Percentiles rank a stretch among this genome's conserved stretches.
Evolutionary conservation across 2,888 invertebrate genomes (phyloP).

Genomic region (Stenurella melanura): DNA sequence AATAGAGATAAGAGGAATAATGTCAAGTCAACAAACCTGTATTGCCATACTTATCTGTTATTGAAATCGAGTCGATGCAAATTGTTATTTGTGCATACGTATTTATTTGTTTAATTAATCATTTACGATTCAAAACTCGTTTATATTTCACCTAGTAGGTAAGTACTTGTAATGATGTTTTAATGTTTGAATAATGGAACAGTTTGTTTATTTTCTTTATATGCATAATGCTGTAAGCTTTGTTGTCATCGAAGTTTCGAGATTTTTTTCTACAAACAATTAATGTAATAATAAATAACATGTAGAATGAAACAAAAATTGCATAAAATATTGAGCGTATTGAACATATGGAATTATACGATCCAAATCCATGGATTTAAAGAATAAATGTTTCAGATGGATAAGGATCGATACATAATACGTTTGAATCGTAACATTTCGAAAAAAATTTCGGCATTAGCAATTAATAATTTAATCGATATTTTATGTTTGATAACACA

Average conservation of each 20-base stretch:
- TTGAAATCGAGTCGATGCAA: conserved; percentile 34
- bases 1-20: conserved; percentile 28
- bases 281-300: too few relatives aligned
- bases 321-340: too few relatives aligned
- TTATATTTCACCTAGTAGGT: conserved; percentile 10
- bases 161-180: conserved; percentile 1
- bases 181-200: conserved; percentile 17
- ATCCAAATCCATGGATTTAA: too few relatives aligned
- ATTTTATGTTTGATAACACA: too few relatives aligned
- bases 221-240: not conserved
- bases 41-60: conserved; percentile 24
- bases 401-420: too few relatives aligned
- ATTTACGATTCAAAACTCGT: not conserved
- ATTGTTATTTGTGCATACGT: conserved; percentile 19
- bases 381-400: too few relatives aligned
- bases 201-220: not conserved
- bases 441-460: too few relatives aligned
- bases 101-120: conserved; percentile 36
- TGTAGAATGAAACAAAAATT: too few relatives aligned
- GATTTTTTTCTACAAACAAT: not conserved
- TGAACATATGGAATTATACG: too few relatives aligned
- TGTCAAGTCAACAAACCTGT: conserved; percentile 33
- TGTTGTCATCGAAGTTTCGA: not conserved
- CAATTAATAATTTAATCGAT: too few relatives aligned
- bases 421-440: too few relatives aligned